These are phyloP conservation scores for Progne subis DNA, from an alignment of 2,113 vertebrate genomes.

Conservation along the genomic window DNA sequence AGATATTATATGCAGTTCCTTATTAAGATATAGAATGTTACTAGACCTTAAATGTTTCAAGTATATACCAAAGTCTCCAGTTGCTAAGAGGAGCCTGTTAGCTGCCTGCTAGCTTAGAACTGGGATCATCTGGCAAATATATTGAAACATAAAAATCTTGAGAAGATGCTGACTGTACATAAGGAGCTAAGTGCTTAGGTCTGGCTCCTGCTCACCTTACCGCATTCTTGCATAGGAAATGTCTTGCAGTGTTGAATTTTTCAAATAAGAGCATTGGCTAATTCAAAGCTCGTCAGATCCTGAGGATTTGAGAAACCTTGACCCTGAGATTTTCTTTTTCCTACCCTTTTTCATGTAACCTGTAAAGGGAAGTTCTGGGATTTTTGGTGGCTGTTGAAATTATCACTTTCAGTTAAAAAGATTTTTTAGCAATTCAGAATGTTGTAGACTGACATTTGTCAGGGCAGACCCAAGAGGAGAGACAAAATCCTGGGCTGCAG, in stretches of 20 bases:
- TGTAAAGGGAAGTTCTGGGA: neutral
- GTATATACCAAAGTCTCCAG: neutral
- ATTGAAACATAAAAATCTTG: neutral
- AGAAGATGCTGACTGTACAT: accelerated
- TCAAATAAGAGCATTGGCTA: neutral
- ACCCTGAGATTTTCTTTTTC: neutral
- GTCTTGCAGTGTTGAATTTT: neutral
- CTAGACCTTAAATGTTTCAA: neutral
- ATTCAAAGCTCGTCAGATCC: neutral
- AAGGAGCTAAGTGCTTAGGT: neutral
- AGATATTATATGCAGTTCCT: neutral
- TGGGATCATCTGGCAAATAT: neutral
- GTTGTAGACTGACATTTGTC: neutral
- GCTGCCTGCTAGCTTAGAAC: neutral
- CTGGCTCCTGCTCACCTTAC: neutral
- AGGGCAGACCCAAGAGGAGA: neutral
- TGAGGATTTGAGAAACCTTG: neutral
- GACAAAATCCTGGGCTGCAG: neutral
- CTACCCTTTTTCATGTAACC: neutral
- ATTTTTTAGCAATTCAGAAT: neutral
- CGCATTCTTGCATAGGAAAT: neutral
- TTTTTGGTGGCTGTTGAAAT: neutral
- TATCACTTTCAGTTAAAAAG: neutral
- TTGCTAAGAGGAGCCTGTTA: neutral
- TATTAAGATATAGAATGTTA: neutral